These are phyloP conservation scores for Tachystola acroxantha DNA, from an alignment of 2,888 invertebrate species.

Conservation along the genomic window DNA sequence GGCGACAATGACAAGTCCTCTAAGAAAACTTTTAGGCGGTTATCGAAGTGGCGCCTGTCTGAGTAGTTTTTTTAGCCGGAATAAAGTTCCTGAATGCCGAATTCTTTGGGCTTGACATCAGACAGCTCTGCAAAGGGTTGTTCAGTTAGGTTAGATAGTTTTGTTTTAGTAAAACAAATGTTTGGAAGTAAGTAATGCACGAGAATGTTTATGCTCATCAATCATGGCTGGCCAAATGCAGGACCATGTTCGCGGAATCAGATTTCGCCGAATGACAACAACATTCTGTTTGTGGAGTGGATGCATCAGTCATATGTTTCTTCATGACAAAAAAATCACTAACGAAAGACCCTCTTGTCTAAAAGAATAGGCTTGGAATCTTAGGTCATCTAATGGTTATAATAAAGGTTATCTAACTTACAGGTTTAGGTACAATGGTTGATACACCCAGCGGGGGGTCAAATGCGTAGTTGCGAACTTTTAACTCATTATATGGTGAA, in stretches of 20 bases:
- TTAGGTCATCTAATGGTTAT: too few relatives aligned
- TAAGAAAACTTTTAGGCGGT: slow-evolving; percentile 26
- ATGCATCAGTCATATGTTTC: slow-evolving; percentile 16
- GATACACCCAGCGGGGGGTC: too few relatives aligned
- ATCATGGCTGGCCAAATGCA: slow-evolving; percentile 31
- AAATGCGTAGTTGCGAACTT: too few relatives aligned
- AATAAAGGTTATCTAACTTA: too few relatives aligned
- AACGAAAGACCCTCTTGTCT: too few relatives aligned
- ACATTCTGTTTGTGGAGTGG: slow-evolving; percentile 27
- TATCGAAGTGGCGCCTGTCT: slow-evolving; percentile 52
- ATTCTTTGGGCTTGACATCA: slow-evolving; percentile 4
- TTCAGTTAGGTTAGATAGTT: background rate
- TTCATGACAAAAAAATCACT: too few relatives aligned
- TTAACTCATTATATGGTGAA: too few relatives aligned
- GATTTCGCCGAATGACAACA: slow-evolving; percentile 45
- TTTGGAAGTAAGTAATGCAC: background rate
- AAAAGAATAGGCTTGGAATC: too few relatives aligned
- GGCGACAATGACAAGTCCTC: slow-evolving; percentile 31
- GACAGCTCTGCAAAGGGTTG: slow-evolving; percentile 4
- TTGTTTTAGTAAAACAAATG: slow-evolving; percentile 2
- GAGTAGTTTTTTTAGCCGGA: slow-evolving; percentile 30
- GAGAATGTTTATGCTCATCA: slow-evolving; percentile 7
- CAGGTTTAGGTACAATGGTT: too few relatives aligned
- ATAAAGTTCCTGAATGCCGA: background rate
- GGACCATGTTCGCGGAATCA: slow-evolving; percentile 36